Conservation (phyloP, 2,888 invertebrate genomes). For the Clepsis dumicolana region DNA sequence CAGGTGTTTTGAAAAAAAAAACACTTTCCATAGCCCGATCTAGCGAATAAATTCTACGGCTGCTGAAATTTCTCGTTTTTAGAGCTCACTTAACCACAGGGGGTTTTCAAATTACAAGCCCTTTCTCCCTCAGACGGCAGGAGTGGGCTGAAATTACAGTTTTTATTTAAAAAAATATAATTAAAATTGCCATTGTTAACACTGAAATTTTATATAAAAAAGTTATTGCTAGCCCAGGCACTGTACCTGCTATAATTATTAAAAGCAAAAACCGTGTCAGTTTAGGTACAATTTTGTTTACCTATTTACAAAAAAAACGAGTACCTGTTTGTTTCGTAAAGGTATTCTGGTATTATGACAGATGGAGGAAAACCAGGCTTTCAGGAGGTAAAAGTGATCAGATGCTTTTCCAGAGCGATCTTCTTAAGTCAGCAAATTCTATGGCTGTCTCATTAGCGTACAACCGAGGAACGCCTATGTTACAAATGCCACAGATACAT, state of each 20-base stretch:
- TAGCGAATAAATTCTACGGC: background rate
- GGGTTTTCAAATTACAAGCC: constrained; percentile 17
- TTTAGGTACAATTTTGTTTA: no score
- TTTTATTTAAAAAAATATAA: constrained; percentile 9
- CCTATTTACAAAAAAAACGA: no score
- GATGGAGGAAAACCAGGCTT: no score
- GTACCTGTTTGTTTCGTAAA: no score
- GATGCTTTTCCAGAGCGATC: no score
- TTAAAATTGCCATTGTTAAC: constrained; percentile 7
- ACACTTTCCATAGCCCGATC: background rate
- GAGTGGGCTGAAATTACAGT: constrained; percentile 7
- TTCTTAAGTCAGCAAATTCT: no score
- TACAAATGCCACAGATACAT: no score
- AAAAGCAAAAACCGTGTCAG: background rate
- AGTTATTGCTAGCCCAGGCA: background rate
- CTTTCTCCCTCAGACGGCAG: constrained; percentile 2
- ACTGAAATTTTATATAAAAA: background rate
- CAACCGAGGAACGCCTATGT: no score
- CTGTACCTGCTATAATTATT: background rate
- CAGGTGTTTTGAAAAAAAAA: background rate
- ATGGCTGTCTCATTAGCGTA: no score
- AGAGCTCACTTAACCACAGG: constrained; percentile 17
- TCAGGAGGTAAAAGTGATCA: no score
- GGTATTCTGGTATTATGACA: no score
- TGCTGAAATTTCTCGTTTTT: constrained; percentile 9